Base-by-base conservation (phyloP, 1,140 invertebrate species). In the Episyrphus balteatus region DNA sequence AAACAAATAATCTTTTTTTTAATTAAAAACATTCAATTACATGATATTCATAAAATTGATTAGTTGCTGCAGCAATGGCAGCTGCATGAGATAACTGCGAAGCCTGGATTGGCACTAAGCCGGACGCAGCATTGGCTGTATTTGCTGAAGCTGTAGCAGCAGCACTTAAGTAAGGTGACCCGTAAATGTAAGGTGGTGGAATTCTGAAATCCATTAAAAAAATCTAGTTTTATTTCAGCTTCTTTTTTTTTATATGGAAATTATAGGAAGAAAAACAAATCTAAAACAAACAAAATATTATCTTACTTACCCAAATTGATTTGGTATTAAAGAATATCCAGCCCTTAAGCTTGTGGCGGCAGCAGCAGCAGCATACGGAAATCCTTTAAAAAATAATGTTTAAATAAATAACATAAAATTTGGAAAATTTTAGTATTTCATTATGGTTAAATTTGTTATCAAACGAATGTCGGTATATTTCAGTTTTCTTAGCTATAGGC, bases 171-270 rank as follows among this genome's bases (percentile, higher is more conserved):
- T 83, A 84, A 30, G 72, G 73, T 26, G 80, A 77, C 48, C 82
- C 80, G 62, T 85, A 86, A 66, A 85, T 74, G 67, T 85, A 86
- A 12, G 82, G 79, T 26, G 81, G 82, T 49, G 82, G 82, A 57
- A 86, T 75, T 62, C 83, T 84, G 77, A 48, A 42, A 51, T 44
- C 48, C 19, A 52, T 53, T 33, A 46, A 42, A 30, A 31, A 31
- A 46, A 40, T 41, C n/a, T 18, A 21, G 17, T 42, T n/a, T n/a
- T n/a, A 12, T 18, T 30, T 38, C 9, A 34, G 33, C 15, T 31
- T 19, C 33, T 18, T n/a, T n/a, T n/a, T n/a, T n/a, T n/a, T n/a
- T n/a, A n/a, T n/a, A n/a, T n/a, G n/a, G n/a, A n/a, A n/a, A n/a
- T n/a, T n/a, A n/a, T n/a, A n/a, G n/a, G 8, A 26, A 26, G 21